Evolutionary conservation across 2,113 vertebrate species (phyloP).

Genomic region (Caloenas nicobarica): DNA sequence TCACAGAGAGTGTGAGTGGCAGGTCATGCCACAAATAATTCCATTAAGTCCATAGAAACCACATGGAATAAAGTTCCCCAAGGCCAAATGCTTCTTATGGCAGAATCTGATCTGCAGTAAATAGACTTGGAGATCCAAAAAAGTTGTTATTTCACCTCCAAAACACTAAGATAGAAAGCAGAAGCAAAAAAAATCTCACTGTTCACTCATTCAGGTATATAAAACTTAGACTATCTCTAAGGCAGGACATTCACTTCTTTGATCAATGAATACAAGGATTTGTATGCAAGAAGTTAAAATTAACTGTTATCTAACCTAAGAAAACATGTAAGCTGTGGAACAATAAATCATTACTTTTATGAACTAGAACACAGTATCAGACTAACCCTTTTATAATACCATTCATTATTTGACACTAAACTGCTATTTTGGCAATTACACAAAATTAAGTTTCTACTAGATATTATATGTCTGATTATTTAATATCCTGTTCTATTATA

Average conservation of each 20-base stretch:
- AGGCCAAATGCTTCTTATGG: neutral
- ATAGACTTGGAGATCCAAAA: neutral
- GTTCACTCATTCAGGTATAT: neutral
- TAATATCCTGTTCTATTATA: neutral
- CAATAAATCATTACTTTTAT: neutral
- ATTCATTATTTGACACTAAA: neutral
- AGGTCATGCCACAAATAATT: neutral
- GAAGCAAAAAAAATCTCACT: neutral
- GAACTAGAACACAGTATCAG: constrained; percentile 19
- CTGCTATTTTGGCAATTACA: neutral
- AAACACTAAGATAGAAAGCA: neutral
- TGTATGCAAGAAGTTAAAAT: constrained; percentile 13
- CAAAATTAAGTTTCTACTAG: neutral
- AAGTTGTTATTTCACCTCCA: neutral
- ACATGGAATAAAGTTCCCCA: neutral
- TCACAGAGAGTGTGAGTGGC: neutral
- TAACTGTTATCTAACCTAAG: constrained; percentile 3
- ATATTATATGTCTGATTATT: neutral
- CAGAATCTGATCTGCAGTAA: neutral
- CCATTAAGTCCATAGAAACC: neutral
- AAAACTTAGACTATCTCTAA: neutral
- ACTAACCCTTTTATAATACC: neutral
- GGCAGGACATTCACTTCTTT: neutral
- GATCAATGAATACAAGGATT: neutral
- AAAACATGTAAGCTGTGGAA: constrained; percentile 20